Percentiles rank a stretch among this genome's conserved stretches.
Evolutionary conservation across 92 coral and sea anemone species (phyloP).

Genomic region (Epizoanthus rinbou): DNA sequence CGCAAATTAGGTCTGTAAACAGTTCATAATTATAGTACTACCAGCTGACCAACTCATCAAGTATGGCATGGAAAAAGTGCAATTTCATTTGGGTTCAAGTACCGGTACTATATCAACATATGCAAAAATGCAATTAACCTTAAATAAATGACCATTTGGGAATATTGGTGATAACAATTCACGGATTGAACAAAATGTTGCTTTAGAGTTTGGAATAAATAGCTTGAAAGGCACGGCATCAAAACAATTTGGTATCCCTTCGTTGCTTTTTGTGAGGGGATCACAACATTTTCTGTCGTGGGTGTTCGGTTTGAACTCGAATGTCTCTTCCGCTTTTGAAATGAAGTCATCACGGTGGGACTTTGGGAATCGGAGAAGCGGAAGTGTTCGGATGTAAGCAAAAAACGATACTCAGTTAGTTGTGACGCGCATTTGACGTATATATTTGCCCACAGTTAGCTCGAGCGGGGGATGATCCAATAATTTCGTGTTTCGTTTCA

Average conservation of each 20-base stretch:
- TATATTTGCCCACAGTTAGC: neutral
- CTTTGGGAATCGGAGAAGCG: neutral
- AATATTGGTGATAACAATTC: constrained; percentile 9
- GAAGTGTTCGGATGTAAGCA: constrained; percentile 25
- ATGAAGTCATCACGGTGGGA: constrained; percentile 23
- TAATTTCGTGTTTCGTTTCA: constrained; percentile 4
- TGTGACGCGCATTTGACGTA: constrained; percentile 28
- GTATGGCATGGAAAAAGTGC: neutral
- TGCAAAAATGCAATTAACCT: neutral
- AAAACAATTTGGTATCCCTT: neutral
- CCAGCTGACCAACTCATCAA: neutral
- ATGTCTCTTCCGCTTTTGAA: constrained; percentile 23
- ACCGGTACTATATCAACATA: neutral
- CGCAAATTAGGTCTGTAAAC: constrained; percentile 26
- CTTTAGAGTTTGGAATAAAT: neutral
- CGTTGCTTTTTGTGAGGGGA: neutral
- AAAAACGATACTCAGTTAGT: constrained; percentile 7
- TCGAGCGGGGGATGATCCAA: constrained; percentile 25
- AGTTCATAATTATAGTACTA: constrained; percentile 22
- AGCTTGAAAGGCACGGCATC: neutral
- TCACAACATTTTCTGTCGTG: neutral
- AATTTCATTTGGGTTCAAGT: neutral
- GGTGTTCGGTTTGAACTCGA: neutral
- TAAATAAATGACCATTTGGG: constrained; percentile 5
- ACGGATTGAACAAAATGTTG: neutral